phyloP scores from a whole-genome alignment of 2,797 vertebrate species.

The Podarcis lilfordi region DNA sequence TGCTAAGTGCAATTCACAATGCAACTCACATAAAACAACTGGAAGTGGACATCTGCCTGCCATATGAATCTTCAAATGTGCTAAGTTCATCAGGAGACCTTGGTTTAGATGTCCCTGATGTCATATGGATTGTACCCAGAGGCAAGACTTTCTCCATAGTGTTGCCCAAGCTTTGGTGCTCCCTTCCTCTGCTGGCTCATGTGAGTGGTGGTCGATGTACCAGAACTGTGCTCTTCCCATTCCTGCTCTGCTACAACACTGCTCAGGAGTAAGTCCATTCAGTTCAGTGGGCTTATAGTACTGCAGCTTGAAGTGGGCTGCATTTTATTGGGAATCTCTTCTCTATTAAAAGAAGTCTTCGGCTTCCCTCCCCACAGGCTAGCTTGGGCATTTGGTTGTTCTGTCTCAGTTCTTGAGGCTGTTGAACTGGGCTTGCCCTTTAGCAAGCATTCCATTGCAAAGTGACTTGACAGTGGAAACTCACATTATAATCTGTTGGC shows the following conservation, averaged over 20 bases:
- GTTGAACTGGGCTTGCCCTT: not conserved
- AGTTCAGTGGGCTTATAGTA: no score
- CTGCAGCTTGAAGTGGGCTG: no score
- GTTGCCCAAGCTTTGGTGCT: not conserved
- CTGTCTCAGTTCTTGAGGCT: not conserved
- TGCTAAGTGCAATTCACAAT: no score
- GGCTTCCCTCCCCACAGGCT: no score
- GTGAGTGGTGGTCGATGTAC: no score
- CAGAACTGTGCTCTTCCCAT: no score
- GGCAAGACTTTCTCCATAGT: not conserved
- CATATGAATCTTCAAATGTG: not conserved
- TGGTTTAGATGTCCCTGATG: not conserved
- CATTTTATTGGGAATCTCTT: no score
- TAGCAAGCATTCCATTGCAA: not conserved
- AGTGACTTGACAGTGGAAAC: not conserved
- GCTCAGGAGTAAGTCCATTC: no score
- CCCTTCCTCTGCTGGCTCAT: not conserved
- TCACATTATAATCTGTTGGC: not conserved
- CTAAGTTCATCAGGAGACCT: not conserved
- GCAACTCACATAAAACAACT: not conserved
- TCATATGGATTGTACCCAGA: not conserved
- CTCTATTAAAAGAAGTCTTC: no score
- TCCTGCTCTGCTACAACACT: no score
- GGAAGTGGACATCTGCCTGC: not conserved
- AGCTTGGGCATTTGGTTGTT: no score